Evolutionary conservation across 2,113 vertebrate species (phyloP), one percentile per base, ranked within the genome.

Genomic region (Eclectus roratus): DNA sequence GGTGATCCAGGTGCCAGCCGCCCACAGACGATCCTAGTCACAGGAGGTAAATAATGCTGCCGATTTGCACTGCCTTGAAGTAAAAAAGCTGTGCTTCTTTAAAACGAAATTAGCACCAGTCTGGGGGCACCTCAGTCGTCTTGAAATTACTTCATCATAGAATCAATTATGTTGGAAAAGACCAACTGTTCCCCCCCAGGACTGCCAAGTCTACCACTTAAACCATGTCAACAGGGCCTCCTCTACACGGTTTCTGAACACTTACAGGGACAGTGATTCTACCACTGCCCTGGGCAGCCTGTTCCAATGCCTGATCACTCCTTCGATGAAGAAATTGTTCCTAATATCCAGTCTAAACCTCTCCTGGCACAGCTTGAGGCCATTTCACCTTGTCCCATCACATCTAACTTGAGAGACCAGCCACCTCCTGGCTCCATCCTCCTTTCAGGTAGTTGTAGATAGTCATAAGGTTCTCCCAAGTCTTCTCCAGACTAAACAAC

Each of bases 11-110:
- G 35, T 4, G 2, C 13, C 1, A 1, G 17, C 50, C 53, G 52
- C 25, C 17, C 0, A 0, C 1, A 4, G 12, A 35, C 13, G 10
- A 47, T 6, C 4, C 25, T 23, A 60, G 28, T 4, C 28, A 46
- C 17, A 85, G 25, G 10, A 35, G 15, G 31, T n/a, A 11, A 11
- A 24, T 37, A 28, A 15, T 37, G 37, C 14, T 37, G 13, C 1
- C 0, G 19, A 19, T 33, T 65, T 49, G 47, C 16, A 31, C 1
- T 13, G 24, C 28, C 37, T n/a, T 53, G 74, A 80, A 70, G 28
- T 6, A 8, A 58, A 70, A 53, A 72, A 19, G 16, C 3, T 60
- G 11, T 43, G 4, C 7, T 47, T 10, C 20, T 29, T 65, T 70
- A 56, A 28, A 78, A 74, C 14, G 2, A 81, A 89, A 63, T 56